Conservation (phyloP, 2,797 vertebrate genomes). For the Eulemur albifrons region DNA sequence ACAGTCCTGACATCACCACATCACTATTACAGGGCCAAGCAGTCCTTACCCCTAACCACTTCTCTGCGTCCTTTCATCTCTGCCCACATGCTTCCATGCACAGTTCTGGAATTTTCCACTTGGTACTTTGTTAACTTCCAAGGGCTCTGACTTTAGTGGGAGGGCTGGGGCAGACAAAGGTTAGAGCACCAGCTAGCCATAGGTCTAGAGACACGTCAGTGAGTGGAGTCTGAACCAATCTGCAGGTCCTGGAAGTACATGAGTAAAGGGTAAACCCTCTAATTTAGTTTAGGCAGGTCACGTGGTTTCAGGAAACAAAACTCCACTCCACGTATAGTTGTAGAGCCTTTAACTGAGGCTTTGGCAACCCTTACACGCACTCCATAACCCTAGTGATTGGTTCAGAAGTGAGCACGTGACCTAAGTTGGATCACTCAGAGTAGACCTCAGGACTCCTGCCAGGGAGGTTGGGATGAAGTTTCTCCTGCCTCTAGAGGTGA, state of each 20-base stretch:
- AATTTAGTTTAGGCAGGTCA: neutral
- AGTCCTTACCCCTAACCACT: neutral
- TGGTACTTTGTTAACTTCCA: conserved; percentile 6
- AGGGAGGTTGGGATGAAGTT: neutral
- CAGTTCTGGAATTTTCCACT: neutral
- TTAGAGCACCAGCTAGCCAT: neutral
- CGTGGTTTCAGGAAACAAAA: neutral
- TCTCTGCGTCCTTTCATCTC: neutral
- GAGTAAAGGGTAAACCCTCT: neutral
- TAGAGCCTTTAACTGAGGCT: neutral
- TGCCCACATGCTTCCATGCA: neutral
- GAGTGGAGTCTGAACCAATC: neutral
- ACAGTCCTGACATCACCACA: conserved; percentile 61
- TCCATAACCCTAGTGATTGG: neutral
- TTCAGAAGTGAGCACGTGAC: neutral
- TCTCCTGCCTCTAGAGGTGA: neutral
- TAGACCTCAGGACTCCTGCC: neutral
- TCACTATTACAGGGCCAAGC: neutral
- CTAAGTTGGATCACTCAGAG: neutral
- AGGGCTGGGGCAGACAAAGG: neutral
- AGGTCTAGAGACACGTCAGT: neutral
- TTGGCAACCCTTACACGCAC: neutral
- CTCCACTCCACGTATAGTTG: neutral
- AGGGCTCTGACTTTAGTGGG: neutral
- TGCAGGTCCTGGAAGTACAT: neutral